Evolutionary conservation across 2,888 invertebrate genomes (phyloP), one percentile per base, ranked within the genome.

Genomic region (Scaptomyza parva): DNA sequence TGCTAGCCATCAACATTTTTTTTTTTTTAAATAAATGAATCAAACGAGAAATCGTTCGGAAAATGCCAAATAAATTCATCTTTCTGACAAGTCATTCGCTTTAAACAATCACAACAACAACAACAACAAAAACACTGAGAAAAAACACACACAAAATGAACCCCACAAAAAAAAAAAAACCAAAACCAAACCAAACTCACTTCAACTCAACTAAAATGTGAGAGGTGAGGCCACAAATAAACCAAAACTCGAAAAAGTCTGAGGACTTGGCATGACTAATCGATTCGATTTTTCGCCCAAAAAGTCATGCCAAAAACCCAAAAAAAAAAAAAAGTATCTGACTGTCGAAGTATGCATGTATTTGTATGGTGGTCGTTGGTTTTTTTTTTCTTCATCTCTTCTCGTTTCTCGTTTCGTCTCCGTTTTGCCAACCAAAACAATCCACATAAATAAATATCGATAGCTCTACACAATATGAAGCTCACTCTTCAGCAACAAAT

Each of bases 201-300:
- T n/a, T n/a, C 26, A 33, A 43, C 54, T 67, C 43, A 63, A 59
- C 64, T 64, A 30, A 76, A 75, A 77, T 78, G 77, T 72, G 54
- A 62, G 79, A 71, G 75, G 74, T 76, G 74, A 74, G 58, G 51
- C 71, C 43, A 26, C 35, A 60, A 37, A 28, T 48, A 30, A 35
- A 35, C 28, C 11, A 20, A 33, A 69, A 33, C 71, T 78, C 51
- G 52, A 39, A 55, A 55, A 73, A 71, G 62, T 45, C 70, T 75
- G 83, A 78, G 78, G 81, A 76, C 68, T 73, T 66, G 82, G 82
- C 87, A 83, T 83, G 83, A 83, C 83, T 86, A 83, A 83, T 86
- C 83, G 83, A 83, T 83, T 83, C 83, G 85, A 81, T 87, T 86
- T 84, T 84, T 86, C 78, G 86, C 64, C 81, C 58, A 76, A 80